A percentile compares a stretch with the other conserved stretches of the same genome.
Conservation (phyloP, 2,888 invertebrate genomes). For the Noctua comes region DNA sequence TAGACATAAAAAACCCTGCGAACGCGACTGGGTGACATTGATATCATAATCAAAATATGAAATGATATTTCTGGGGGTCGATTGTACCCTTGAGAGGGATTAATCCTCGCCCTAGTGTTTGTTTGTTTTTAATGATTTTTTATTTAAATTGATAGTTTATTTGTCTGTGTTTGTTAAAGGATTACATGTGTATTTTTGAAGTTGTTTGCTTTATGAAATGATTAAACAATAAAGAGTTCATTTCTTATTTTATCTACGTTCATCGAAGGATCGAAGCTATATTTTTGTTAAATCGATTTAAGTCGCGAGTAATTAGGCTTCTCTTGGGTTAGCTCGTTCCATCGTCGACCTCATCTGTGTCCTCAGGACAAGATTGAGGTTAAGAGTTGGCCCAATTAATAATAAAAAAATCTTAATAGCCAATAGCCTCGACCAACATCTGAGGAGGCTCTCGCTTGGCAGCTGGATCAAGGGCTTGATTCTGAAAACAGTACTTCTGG, state of each 20-base stretch:
- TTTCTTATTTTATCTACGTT: not conserved
- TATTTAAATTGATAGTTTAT: slow-evolving; percentile 76
- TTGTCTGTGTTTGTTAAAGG: slow-evolving; percentile 54
- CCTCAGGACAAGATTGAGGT: too few species aligned
- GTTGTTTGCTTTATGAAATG: slow-evolving; percentile 40
- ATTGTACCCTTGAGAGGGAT: slow-evolving; percentile 78
- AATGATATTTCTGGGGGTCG: slow-evolving; percentile 83
- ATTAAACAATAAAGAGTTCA: not conserved
- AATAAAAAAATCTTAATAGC: too few species aligned
- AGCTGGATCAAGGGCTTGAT: too few species aligned
- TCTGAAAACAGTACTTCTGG: too few species aligned
- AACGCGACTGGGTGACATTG: slow-evolving; percentile 82
- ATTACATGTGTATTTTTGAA: slow-evolving; percentile 61
- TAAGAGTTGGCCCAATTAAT: too few species aligned
- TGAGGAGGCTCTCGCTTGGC: too few species aligned
- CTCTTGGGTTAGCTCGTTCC: too few species aligned
- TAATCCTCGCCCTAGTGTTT: slow-evolving; percentile 75
- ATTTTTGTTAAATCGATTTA: not conserved
- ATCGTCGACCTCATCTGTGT: too few species aligned
- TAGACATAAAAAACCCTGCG: slow-evolving; percentile 81
- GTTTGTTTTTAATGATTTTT: slow-evolving; percentile 81
- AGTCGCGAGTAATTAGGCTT: too few species aligned
- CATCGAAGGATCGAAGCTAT: too few species aligned
- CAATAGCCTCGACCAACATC: too few species aligned
- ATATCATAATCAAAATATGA: slow-evolving; percentile 90